Base-by-base conservation (phyloP, 2,888 invertebrate genomes). In the Ectropis crepuscularia region DNA sequence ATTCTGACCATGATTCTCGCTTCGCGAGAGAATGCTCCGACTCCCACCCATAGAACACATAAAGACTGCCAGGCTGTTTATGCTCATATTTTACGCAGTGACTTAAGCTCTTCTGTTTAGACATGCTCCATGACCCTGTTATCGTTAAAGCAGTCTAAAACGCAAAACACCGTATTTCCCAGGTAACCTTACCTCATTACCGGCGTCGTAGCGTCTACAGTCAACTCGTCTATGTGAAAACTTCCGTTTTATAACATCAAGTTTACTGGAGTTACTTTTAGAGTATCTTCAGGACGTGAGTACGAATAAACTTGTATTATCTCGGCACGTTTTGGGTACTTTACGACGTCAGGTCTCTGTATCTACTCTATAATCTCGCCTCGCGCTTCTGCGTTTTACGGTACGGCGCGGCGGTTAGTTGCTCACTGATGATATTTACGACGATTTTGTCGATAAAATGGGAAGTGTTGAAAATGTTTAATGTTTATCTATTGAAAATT, bases 251-350 rank as follows among this genome's bases (percentile, higher is more conserved):
- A 70, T 55, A 67, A 57, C 55, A 59, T 61, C 59, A 61, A 70
- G 62, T 64, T 64, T 57, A 57, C 63, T 61, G 57, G 53, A 66
- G 64, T 67, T 54, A 39, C 55, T 51, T 47, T 46, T 38, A 11
- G 28, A 55, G 55, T 54, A 54, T 57, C 61, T 45, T 49, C 53
- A 54, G 47, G 57, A 65, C 65, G 67, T 70, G 70, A 61, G 72
- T 63, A 69, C 57, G 63, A 69, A 70, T 67, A 66, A 70, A 66
- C 64, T 64, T 57, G 64, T 65, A 65, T 66, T 68, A 72, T 68
- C 64, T 63, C 49, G 57, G 53, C 68, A 67, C 63, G 72, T 64
- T 68, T 67, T 68, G 57, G 60, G 63, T 61, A 62, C 39, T 68
- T 70, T 68, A 72, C 71, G 68, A 65, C 59, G 65, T 49, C 59